These are phyloP conservation scores for Neolamprologus sp. DNA, from an alignment of 2,113 vertebrate species.

Conservation along the genomic window DNA sequence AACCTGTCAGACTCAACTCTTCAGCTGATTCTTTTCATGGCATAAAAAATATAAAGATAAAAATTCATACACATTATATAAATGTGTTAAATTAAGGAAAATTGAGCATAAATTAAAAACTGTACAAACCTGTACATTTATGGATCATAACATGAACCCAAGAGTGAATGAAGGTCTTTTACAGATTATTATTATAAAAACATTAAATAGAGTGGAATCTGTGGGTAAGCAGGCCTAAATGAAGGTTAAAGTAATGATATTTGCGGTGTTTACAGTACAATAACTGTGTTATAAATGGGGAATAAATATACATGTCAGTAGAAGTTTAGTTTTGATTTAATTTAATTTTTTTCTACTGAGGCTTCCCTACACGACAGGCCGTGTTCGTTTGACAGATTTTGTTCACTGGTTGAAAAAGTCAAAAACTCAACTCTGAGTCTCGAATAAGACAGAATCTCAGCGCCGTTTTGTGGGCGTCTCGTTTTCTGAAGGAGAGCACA, in stretches of 20 bases:
- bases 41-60: not conserved
- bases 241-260: not conserved
- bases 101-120: not conserved
- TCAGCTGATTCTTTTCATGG: not conserved
- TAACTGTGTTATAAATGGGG: not conserved
- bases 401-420: conserved; percentile 33
- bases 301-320: not conserved
- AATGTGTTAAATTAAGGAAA: not conserved
- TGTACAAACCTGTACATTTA: not conserved
- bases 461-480: conserved; percentile 71
- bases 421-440: conserved; percentile 42
- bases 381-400: not conserved
- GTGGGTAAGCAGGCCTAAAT: not conserved
- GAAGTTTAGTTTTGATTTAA: not conserved
- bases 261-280: accelerated
- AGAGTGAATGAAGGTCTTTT: accelerated
- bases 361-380: not conserved
- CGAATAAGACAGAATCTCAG: conserved; percentile 59
- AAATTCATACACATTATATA: not conserved
- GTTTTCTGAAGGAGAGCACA: conserved; percentile 73
- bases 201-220: not conserved
- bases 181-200: not conserved
- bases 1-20: not conserved
- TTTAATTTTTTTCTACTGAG: accelerated
- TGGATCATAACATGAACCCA: not conserved